phyloP scores from a whole-genome alignment of 1,140 invertebrate genomes.

The Drosophila gunungcola region DNA sequence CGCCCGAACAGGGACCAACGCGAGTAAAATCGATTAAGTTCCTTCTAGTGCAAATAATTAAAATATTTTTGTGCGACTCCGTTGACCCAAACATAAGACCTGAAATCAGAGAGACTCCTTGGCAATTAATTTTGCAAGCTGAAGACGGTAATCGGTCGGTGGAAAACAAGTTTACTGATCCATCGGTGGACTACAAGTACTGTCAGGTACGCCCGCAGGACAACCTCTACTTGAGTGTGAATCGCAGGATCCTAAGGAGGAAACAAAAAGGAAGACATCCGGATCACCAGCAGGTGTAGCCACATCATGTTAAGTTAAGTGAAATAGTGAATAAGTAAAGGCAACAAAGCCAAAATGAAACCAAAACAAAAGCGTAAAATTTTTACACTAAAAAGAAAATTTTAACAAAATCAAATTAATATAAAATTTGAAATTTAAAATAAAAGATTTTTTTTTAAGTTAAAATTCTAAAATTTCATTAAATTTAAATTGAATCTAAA shows the following conservation, averaged over 20 bases:
- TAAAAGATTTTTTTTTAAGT: too few species aligned
- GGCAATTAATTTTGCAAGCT: neutral
- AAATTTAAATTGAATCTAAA: too few species aligned
- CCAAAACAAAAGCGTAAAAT: neutral
- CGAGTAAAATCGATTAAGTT: constrained; percentile 1
- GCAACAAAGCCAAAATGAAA: neutral
- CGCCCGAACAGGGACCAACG: constrained; percentile 3
- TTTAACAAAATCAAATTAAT: too few species aligned
- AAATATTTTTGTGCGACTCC: neutral
- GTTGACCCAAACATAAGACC: neutral
- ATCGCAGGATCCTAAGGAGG: constrained; percentile 8
- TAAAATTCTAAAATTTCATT: too few species aligned
- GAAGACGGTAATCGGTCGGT: neutral
- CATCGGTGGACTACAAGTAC: constrained; percentile 8
- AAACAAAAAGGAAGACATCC: constrained; percentile 4
- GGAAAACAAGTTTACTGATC: too few species aligned
- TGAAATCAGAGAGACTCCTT: neutral
- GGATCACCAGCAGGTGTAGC: neutral
- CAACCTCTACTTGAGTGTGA: neutral
- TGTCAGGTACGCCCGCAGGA: neutral
- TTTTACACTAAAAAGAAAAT: too few species aligned
- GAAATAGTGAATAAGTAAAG: constrained; percentile 4
- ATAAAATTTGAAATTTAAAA: too few species aligned
- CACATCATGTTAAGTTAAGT: constrained; percentile 8
- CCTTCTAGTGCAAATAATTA: neutral